Conservation (phyloP, 2,888 invertebrate species). For the Ophioninae sp. region DNA sequence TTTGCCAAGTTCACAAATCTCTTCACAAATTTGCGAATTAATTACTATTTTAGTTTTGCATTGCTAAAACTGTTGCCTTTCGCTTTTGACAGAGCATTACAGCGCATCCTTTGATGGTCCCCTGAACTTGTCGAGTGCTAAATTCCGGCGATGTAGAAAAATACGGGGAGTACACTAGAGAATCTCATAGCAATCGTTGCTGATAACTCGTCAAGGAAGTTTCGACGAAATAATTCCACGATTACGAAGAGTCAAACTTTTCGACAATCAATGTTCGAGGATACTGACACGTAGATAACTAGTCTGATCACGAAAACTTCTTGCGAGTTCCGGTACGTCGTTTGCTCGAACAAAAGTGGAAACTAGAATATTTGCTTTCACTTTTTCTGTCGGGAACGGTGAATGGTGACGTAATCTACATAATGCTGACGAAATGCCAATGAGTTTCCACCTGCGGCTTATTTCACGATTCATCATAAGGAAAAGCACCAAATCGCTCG, state of each 20-base stretch:
- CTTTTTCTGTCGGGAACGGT: background rate
- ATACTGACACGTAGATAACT: background rate
- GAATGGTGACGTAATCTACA: background rate
- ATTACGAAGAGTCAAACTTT: background rate
- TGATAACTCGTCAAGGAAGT: conserved; percentile 12
- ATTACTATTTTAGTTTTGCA: conserved; percentile 5
- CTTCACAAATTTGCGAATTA: conserved; percentile 45
- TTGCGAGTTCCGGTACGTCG: background rate
- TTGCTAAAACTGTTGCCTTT: conserved; percentile 53
- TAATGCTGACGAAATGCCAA: background rate
- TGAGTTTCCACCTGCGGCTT: background rate
- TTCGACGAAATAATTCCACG: conserved; percentile 5
- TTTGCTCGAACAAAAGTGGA: background rate
- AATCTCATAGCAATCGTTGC: background rate
- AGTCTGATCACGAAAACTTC: background rate
- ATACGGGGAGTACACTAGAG: conserved; percentile 3
- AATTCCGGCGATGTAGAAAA: background rate
- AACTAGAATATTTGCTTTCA: background rate
- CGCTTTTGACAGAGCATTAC: conserved; percentile 25
- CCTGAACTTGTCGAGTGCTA: background rate
- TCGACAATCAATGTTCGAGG: background rate
- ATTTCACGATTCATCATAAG: background rate
- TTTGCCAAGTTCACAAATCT: conserved; percentile 24
- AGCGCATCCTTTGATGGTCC: conserved; percentile 6
- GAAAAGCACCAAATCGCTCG: background rate